Evolutionary conservation across 2,888 invertebrate species (phyloP), one percentile per base, ranked within the genome.

Genomic region (Agriopis marginaria): DNA sequence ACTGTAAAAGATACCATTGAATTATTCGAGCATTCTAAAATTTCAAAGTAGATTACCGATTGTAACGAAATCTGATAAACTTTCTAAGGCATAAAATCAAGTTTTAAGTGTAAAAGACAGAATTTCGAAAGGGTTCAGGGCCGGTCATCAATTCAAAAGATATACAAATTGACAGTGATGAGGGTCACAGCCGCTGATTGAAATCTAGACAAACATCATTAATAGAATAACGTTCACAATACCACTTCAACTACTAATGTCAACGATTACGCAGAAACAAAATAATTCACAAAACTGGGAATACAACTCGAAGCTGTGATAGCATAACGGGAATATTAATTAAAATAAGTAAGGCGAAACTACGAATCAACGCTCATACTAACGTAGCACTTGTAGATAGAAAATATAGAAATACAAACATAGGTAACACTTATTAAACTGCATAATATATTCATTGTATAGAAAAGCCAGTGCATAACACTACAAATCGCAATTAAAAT

Each of bases 401-500:
- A 23, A 17, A 23, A 9, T 17, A 17, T 10, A 23, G 23, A 50
- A 50, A 3, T 9, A 32, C 32, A 3, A 32, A 32, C 32, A 32
- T 32, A 32, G 4, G 32, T 32, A 5, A 32, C 4, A 32, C 4
- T 32, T 0, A 51, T 10, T 4, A 23, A 23, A 23, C 23, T 17
- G 23, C 11, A 32, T 51, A 14, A 17, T 23, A 32, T 32, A 53
- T 32, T 11, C 54, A n/a, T 67, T 70, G 63, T 14, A 51, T 12
- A 45, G 42, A 62, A 62, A 67, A 51, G 58, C 58, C 45, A 40
- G 11, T 59, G 74, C 74, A 73, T 65, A 70, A 70, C 66, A 67
- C 71, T 63, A 68, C 67, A 78, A 73, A 79, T 77, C 72, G 80
- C 77, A 87, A 87, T 86, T 84, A 83, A 85, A 86, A 83, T 87